A percentile compares a stretch with the other conserved stretches of the same genome.
These are phyloP conservation scores for Drosophila neocordata DNA, from an alignment of 1,140 invertebrate genomes.

Conservation along the genomic window DNA sequence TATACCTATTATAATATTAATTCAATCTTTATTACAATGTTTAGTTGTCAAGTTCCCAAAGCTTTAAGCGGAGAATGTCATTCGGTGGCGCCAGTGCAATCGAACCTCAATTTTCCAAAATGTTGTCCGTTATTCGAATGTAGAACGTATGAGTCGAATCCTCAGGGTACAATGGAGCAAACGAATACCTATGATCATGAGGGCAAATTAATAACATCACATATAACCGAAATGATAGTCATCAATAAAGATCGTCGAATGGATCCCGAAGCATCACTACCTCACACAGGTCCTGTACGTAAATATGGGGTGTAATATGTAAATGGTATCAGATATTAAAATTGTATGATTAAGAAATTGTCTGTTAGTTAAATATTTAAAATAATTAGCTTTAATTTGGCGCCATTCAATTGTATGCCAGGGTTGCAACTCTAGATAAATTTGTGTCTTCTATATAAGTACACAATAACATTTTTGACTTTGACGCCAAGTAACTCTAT, in stretches of 20 bases:
- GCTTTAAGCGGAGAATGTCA: slow-evolving; percentile 49
- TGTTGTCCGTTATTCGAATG: slow-evolving; percentile 74
- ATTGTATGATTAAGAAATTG: not conserved
- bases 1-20: no score
- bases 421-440: no score
- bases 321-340: not conserved
- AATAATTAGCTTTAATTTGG: not conserved
- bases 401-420: not conserved
- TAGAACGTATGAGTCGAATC: slow-evolving; percentile 43
- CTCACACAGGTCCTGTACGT: slow-evolving; percentile 26
- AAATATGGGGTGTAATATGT: slow-evolving; percentile 46
- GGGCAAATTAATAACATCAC: slow-evolving; percentile 45
- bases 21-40: not conserved
- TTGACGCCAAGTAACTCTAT: no score
- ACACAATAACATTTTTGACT: no score
- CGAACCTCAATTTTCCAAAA: slow-evolving; percentile 60
- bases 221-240: slow-evolving; percentile 54
- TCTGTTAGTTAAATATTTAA: slow-evolving; percentile 21
- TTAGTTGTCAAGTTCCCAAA: slow-evolving; percentile 63
- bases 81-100: slow-evolving; percentile 32
- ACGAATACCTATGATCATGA: slow-evolving; percentile 65
- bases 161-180: slow-evolving; percentile 44
- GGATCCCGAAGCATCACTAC: not conserved
- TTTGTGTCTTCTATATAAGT: no score
- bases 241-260: slow-evolving; percentile 22